phyloP scores from a whole-genome alignment of 2,888 invertebrate species.

The Ectemnius continuus region DNA sequence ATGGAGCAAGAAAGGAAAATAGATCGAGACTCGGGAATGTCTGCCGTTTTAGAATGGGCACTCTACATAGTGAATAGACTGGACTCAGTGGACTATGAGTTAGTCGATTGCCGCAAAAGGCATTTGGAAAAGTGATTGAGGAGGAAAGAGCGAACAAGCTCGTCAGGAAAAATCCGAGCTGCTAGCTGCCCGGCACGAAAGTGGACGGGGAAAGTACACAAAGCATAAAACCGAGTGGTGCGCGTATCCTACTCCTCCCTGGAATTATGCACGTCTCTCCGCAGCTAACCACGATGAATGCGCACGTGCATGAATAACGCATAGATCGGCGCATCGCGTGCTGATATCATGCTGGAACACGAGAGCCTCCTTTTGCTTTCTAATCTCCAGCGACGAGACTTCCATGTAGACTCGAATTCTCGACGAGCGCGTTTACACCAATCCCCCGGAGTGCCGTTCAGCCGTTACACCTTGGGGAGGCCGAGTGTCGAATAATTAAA shows the following conservation, averaged over 20 bases:
- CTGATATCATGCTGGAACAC: conserved; percentile 26
- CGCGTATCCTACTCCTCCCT: conserved; percentile 10
- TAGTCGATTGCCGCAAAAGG: neutral
- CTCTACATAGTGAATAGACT: neutral
- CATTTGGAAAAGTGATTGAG: conserved; percentile 1
- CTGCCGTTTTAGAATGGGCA: neutral
- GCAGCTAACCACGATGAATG: conserved; percentile 28
- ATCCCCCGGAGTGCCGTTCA: neutral
- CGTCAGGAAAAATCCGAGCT: conserved; percentile 32
- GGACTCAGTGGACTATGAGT: neutral
- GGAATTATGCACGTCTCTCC: conserved; percentile 37
- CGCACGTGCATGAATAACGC: conserved; percentile 44
- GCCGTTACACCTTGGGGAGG: neutral
- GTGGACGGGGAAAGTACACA: conserved; percentile 56
- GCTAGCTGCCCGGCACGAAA: conserved; percentile 31
- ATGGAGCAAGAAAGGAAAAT: neutral
- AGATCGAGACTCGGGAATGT: neutral
- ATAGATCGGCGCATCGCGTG: conserved; percentile 23
- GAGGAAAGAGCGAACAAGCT: conserved; percentile 3
- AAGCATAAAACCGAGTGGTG: conserved; percentile 46
- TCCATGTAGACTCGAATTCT: neutral
- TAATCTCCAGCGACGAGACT: conserved; percentile 9
- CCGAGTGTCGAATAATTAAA: neutral
- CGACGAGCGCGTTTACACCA: neutral
- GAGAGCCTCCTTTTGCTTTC: conserved; percentile 42